A percentile compares a stretch with the other conserved stretches of the same genome.
Evolutionary conservation across 1,140 invertebrate species (phyloP).

Genomic region (Lordiphosa mommai): DNA sequence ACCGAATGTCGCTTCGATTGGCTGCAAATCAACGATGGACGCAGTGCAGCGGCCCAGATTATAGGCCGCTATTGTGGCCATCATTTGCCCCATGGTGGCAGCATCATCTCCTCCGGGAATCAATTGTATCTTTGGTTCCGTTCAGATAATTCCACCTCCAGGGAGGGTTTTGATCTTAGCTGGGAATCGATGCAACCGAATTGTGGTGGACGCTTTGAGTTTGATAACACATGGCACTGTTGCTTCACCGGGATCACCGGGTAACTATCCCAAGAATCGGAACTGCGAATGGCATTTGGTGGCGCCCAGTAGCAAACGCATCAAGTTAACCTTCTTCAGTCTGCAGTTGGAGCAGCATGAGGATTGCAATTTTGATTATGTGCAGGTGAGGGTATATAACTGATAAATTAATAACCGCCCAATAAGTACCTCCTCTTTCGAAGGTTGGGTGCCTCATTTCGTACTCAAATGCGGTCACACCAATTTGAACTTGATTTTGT

Average conservation of each 20-base stretch:
- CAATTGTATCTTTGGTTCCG: constrained; percentile 89
- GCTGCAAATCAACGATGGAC: constrained; percentile 90
- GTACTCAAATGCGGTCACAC: too few species aligned
- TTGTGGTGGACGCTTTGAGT: constrained; percentile 86
- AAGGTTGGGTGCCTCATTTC: too few species aligned
- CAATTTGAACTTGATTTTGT: too few species aligned
- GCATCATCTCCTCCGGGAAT: constrained; percentile 87
- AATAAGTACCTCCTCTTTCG: too few species aligned
- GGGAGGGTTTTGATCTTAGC: constrained; percentile 84
- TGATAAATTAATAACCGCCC: too few species aligned
- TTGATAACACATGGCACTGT: constrained; percentile 84
- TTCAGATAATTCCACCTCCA: constrained; percentile 83
- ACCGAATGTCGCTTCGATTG: constrained; percentile 85
- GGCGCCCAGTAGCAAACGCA: constrained; percentile 85
- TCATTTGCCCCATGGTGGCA: constrained; percentile 84
- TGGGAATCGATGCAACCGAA: constrained; percentile 87
- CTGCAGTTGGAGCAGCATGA: constrained; percentile 88
- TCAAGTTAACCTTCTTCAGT: constrained; percentile 90
- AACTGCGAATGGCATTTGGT: constrained; percentile 90
- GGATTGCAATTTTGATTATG: constrained; percentile 89
- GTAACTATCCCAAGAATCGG: constrained; percentile 87
- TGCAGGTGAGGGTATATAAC: constrained; percentile 88
- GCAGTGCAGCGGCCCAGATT: constrained; percentile 83
- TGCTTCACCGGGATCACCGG: constrained; percentile 90
- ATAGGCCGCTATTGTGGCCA: constrained; percentile 89